A percentile compares a stretch with the other conserved stretches of the same genome.
Conservation (phyloP, 1,140 invertebrate species). For the Gonatopus flavifemur region DNA sequence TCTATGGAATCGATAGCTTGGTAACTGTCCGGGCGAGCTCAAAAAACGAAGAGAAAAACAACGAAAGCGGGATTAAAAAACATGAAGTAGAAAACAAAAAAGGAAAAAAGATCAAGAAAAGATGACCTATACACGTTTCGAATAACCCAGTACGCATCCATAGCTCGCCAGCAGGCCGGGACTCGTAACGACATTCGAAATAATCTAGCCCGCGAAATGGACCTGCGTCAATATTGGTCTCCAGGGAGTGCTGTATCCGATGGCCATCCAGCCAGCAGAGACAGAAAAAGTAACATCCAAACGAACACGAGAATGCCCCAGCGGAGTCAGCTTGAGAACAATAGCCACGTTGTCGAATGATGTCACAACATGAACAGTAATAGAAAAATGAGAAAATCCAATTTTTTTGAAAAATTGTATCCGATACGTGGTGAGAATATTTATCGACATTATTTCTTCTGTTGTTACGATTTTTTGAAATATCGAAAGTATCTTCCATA, state of each 20-base stretch:
- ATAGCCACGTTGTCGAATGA: not conserved
- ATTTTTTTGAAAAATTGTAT: too few species aligned
- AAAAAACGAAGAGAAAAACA: conserved; percentile 1
- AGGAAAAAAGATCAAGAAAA: not conserved
- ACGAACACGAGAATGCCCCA: conserved; percentile 6
- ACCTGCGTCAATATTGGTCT: conserved; percentile 21
- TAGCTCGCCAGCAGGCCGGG: not conserved
- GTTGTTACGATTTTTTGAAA: too few species aligned
- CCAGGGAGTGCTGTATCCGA: conserved; percentile 13
- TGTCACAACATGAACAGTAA: too few species aligned
- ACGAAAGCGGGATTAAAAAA: not conserved
- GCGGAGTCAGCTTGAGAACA: not conserved
- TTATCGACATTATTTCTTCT: too few species aligned
- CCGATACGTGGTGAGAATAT: too few species aligned
- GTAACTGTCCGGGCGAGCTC: not conserved
- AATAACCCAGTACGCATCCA: conserved; percentile 8
- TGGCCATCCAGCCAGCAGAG: conserved; percentile 11
- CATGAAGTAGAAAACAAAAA: not conserved
- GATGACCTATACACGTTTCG: conserved; percentile 10
- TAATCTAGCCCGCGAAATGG: conserved; percentile 23
- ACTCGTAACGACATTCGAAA: conserved; percentile 22
- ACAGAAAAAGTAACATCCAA: not conserved
- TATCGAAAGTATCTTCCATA: too few species aligned
- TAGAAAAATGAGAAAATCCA: too few species aligned
- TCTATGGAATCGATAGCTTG: conserved; percentile 24